These are phyloP conservation scores for Takifugu ocellatus DNA, from an alignment of 2,797 vertebrate species.

Conservation along the genomic window DNA sequence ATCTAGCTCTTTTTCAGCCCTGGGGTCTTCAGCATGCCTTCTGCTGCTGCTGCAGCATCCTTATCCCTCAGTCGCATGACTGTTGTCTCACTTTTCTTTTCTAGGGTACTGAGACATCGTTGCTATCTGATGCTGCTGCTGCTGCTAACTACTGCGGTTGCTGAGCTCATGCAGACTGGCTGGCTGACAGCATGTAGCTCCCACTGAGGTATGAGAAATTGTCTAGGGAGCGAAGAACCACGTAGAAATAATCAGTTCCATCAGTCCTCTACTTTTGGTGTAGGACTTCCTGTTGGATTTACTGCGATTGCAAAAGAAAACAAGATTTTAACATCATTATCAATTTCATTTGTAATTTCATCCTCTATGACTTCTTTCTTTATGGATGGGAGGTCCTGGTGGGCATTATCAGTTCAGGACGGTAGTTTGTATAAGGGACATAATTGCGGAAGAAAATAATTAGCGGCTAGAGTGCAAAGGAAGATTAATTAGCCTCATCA, in stretches of 20 bases:
- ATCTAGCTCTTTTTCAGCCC: conserved; percentile 69
- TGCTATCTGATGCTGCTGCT: conserved; percentile 21
- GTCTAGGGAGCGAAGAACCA: conserved; percentile 62
- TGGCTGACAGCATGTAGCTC: conserved; percentile 45
- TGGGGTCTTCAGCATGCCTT: conserved; percentile 59
- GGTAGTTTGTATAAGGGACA: conserved; percentile 37
- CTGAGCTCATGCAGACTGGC: conserved; percentile 30
- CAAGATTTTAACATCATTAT: conserved; percentile 26
- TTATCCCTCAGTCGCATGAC: conserved; percentile 14
- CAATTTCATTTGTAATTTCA: conserved; percentile 27
- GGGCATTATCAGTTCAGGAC: conserved; percentile 23
- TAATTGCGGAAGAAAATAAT: conserved; percentile 72
- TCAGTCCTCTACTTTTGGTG: conserved; percentile 35
- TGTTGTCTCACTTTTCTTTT: conserved; percentile 19
- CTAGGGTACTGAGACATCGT: conserved; percentile 19
- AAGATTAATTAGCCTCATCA: conserved; percentile 71
- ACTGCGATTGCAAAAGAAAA: conserved; percentile 38
- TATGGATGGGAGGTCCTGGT: conserved; percentile 30
- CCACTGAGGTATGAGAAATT: conserved; percentile 50
- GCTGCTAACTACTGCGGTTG: conserved; percentile 19
- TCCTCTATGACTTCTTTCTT: conserved; percentile 33
- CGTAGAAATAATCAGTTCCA: conserved; percentile 63
- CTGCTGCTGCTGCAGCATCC: conserved; percentile 45
- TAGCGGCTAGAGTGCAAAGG: conserved; percentile 62
- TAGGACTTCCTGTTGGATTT: conserved; percentile 55